phyloP scores from a whole-genome alignment of 2,113 vertebrate genomes.

The Mus pahari region DNA sequence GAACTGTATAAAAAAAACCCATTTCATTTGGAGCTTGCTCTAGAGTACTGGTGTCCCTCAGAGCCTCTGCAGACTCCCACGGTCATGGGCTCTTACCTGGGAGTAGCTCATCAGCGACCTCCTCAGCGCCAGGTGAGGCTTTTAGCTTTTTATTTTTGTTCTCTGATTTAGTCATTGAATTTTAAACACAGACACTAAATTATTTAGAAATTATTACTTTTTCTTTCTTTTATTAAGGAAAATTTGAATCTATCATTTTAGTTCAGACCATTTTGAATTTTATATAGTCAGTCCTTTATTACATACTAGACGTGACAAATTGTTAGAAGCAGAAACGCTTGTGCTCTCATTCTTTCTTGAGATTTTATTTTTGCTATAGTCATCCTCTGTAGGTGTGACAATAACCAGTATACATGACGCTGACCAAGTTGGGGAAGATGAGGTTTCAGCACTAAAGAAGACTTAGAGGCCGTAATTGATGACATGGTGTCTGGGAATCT shows the following conservation, averaged over 20 bases:
- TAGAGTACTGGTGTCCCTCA: slow-evolving; percentile 97
- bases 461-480: slow-evolving; percentile 1
- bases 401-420: not conserved
- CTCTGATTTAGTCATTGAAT: not conserved
- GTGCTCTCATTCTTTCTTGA: slow-evolving; percentile 9
- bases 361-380: slow-evolving; percentile 32
- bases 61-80: slow-evolving; percentile 94
- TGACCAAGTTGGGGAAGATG: slow-evolving; percentile 1
- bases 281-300: not conserved
- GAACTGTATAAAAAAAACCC: slow-evolving; percentile 95
- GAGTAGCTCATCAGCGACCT: slow-evolving; percentile 94
- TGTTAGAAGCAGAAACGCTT: not conserved
- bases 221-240: slow-evolving; percentile 12
- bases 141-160: not conserved
- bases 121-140: slow-evolving; percentile 95
- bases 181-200: not conserved
- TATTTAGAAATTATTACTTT: not conserved
- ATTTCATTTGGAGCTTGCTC: slow-evolving; percentile 93
- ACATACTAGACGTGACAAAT: not conserved
- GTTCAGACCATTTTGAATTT: slow-evolving; percentile 49
- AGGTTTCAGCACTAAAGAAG: not conserved
- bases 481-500: not conserved
- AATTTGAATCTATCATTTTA: slow-evolving; percentile 48
- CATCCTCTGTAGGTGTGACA: not conserved
- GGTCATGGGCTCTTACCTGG: slow-evolving; percentile 95